Evolutionary conservation across 1,140 invertebrate genomes (phyloP).

Genomic region (Drosophila simulans): DNA sequence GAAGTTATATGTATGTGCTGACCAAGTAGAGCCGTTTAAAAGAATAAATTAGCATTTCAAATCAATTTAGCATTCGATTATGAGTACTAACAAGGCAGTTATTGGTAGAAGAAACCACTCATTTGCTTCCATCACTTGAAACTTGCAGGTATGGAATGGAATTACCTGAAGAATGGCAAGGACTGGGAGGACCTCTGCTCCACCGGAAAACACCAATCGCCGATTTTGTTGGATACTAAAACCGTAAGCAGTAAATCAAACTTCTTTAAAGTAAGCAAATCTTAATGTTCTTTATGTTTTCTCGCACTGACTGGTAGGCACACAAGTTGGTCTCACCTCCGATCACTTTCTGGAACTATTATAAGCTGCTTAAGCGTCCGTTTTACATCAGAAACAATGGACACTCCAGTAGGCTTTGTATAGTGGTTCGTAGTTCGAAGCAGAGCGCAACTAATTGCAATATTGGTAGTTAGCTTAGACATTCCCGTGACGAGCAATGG

Average conservation of each 20-base stretch:
- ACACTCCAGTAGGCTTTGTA: slow-evolving; percentile 86
- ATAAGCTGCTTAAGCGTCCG: slow-evolving; percentile 86
- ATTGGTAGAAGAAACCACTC: too few relatives aligned
- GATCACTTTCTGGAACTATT: slow-evolving; percentile 88
- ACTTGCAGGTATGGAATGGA: not conserved
- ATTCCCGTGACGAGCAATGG: slow-evolving; percentile 85
- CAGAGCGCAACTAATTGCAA: not conserved
- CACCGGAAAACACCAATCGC: not conserved
- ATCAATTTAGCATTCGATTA: not conserved
- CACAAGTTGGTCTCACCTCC: slow-evolving; percentile 87
- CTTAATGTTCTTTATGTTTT: too few relatives aligned
- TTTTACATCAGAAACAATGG: slow-evolving; percentile 88
- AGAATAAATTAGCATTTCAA: not conserved
- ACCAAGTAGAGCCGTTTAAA: too few relatives aligned
- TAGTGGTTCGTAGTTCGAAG: too few relatives aligned
- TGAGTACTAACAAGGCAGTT: not conserved
- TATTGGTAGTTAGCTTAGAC: slow-evolving; percentile 76
- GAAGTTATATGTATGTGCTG: not conserved
- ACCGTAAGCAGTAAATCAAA: not conserved
- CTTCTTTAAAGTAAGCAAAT: too few relatives aligned
- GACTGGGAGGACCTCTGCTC: not conserved
- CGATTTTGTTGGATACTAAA: not conserved
- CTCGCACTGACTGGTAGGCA: slow-evolving; percentile 64
- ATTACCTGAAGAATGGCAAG: not conserved
- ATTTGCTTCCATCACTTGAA: not conserved